phyloP scores from a whole-genome alignment of 2,888 invertebrate genomes.

The Drosophila anomalata region DNA sequence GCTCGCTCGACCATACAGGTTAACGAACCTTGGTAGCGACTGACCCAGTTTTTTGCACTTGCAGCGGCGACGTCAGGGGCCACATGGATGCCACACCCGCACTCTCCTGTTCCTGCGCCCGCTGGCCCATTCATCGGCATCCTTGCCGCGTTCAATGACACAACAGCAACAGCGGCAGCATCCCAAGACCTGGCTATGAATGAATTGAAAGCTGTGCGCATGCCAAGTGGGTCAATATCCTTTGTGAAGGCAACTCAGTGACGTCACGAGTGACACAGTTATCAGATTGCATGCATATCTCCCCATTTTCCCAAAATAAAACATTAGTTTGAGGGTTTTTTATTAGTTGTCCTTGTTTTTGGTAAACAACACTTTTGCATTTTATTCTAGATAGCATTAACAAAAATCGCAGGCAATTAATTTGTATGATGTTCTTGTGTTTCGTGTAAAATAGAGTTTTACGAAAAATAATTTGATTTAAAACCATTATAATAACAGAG shows the following conservation, averaged over 20 bases:
- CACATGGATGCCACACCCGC: neutral
- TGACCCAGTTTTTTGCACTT: slow-evolving; percentile 63
- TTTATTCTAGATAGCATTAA: slow-evolving; percentile 55
- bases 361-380: slow-evolving; percentile 24
- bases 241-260: slow-evolving; percentile 67
- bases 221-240: slow-evolving; percentile 82
- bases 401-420: slow-evolving; percentile 60
- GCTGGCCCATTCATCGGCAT: slow-evolving; percentile 61
- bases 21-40: slow-evolving; percentile 58
- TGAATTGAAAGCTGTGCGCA: slow-evolving; percentile 72
- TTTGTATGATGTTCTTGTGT: slow-evolving; percentile 21
- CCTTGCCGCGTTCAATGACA: slow-evolving; percentile 56
- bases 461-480: slow-evolving; percentile 59
- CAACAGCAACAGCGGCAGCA: slow-evolving; percentile 31
- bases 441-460: slow-evolving; percentile 43
- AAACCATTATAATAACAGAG: slow-evolving; percentile 58
- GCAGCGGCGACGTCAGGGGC: slow-evolving; percentile 8
- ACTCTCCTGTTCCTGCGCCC: slow-evolving; percentile 6
- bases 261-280: slow-evolving; percentile 76
- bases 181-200: slow-evolving; percentile 39
- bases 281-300: slow-evolving; percentile 9
- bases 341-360: slow-evolving; percentile 16
- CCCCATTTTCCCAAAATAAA: neutral
- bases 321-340: neutral
- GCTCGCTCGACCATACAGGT: slow-evolving; percentile 43